Evolutionary conservation across 64 coral and sea anemone species (phyloP).

Genomic region (Hydrozoanthus tunicans): DNA sequence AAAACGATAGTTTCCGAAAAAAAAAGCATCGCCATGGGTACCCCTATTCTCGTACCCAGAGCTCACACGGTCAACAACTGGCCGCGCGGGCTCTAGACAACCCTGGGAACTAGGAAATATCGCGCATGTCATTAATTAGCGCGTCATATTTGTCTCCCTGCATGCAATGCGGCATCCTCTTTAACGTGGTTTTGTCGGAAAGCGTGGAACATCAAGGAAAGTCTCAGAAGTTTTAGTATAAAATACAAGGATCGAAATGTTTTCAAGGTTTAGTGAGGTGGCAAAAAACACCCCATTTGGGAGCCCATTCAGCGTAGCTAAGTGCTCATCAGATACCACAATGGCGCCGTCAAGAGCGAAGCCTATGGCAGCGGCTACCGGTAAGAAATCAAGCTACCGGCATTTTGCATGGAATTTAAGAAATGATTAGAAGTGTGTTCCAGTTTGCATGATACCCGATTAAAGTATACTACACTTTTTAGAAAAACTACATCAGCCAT

Average conservation of each 20-base stretch:
- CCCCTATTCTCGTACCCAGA: no score
- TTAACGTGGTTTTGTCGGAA: constrained; percentile 39
- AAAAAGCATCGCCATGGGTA: no score
- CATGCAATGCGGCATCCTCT: constrained; percentile 35
- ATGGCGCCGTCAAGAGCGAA: constrained; percentile 39
- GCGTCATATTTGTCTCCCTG: constrained; percentile 73
- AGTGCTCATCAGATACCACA: constrained; percentile 66
- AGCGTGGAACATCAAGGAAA: constrained; percentile 31
- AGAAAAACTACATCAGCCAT: not conserved
- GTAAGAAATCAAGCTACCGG: constrained; percentile 55
- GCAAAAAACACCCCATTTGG: constrained; percentile 89
- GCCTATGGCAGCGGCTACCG: constrained; percentile 74
- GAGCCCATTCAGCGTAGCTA: constrained; percentile 64
- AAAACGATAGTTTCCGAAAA: no score
- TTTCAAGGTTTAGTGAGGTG: constrained; percentile 86
- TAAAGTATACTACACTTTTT: not conserved
- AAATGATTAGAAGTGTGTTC: not conserved
- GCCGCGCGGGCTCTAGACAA: no score
- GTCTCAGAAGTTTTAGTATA: not conserved
- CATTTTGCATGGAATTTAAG: not conserved
- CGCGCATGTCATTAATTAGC: constrained; percentile 38
- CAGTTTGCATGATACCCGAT: not conserved
- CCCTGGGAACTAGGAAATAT: no score
- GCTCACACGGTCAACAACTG: no score
- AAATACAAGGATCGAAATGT: constrained; percentile 55